Evolutionary conservation across 2,797 vertebrate species (phyloP).

Genomic region (Dromococcyx pavoninus): DNA sequence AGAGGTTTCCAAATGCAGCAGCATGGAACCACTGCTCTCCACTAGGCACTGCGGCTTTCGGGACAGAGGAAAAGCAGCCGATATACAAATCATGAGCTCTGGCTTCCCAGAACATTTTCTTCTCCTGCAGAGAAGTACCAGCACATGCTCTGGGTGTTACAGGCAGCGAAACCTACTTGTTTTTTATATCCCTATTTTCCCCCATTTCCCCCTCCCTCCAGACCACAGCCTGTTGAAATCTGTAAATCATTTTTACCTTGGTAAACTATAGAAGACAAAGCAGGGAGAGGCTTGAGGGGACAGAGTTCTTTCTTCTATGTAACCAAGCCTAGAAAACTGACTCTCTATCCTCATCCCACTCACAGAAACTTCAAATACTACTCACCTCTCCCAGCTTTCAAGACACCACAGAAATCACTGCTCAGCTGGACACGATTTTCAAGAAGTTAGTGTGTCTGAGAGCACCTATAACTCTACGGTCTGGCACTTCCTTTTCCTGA

Average conservation of each 20-base stretch:
- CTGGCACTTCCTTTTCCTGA: background rate
- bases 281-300: background rate
- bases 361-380: background rate
- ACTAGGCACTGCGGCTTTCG: too few relatives aligned
- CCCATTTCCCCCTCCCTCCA: background rate
- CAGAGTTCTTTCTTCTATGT: background rate
- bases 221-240: background rate
- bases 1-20: background rate
- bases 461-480: fast-evolving
- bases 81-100: background rate
- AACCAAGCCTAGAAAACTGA: background rate
- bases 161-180: background rate
- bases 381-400: background rate
- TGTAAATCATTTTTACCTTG: background rate
- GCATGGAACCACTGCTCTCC: background rate
- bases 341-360: background rate
- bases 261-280: background rate
- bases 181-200: background rate
- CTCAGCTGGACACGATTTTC: background rate
- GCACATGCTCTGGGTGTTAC: background rate
- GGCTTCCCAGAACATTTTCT: background rate
- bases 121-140: background rate
- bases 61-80: background rate
- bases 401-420: background rate
- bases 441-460: background rate